Conservation (phyloP, 2,888 invertebrate genomes). For the Agelastica alni region DNA sequence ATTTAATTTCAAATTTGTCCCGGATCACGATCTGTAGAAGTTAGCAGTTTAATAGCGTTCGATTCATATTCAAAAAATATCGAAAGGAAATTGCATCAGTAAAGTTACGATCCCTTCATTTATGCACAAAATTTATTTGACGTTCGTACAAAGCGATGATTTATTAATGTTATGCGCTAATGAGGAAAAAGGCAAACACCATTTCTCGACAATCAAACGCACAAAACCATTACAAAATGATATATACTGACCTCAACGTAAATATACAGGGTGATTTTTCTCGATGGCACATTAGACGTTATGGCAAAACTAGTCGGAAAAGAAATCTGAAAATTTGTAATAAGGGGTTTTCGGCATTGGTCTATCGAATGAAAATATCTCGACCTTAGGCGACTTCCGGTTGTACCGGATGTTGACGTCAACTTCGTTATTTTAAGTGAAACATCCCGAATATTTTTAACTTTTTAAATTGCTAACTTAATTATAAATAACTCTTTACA, state of each 20-base stretch:
- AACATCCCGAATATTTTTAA: no score
- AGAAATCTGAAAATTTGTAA: background rate
- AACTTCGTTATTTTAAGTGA: no score
- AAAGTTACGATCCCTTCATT: background rate
- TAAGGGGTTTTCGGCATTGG: no score
- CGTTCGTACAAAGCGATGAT: slow-evolving; percentile 1
- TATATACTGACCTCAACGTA: background rate
- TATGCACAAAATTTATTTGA: background rate
- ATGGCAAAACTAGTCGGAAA: background rate
- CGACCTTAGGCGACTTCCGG: no score
- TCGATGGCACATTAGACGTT: background rate
- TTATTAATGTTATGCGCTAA: slow-evolving; percentile 1
- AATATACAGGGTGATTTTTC: background rate
- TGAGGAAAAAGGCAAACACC: slow-evolving; percentile 7
- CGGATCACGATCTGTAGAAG: no score
- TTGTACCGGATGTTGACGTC: no score
- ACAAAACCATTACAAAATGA: slow-evolving; percentile 2
- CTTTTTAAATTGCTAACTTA: no score
- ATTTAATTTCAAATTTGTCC: no score
- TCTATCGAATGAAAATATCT: no score
- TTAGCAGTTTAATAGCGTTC: no score
- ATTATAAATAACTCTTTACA: no score
- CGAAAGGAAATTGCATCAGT: slow-evolving; percentile 4
- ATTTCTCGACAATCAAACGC: slow-evolving; percentile 3
- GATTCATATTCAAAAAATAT: no score